Percentiles rank a stretch among this genome's conserved stretches.
Conservation (phyloP, 2,888 invertebrate genomes). For the Ornithoptera priamus region DNA sequence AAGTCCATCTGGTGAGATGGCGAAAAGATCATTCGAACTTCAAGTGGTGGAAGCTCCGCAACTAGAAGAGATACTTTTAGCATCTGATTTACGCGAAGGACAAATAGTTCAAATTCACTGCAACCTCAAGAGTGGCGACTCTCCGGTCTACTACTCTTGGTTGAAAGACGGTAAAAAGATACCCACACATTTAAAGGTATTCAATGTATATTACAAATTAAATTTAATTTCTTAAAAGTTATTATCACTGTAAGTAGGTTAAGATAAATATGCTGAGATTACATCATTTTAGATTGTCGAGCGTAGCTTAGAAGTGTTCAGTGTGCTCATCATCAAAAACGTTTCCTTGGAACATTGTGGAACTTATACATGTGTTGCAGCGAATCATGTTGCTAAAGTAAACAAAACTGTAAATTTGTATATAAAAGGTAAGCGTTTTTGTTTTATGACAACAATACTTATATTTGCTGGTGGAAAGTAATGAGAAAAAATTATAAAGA, state of each 20-base stretch:
- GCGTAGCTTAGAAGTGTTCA: constrained; percentile 84
- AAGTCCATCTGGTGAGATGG: constrained; percentile 87
- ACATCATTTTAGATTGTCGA: constrained; percentile 79
- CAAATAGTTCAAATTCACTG: constrained; percentile 92
- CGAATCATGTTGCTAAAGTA: constrained; percentile 86
- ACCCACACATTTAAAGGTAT: constrained; percentile 82
- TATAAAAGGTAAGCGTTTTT: constrained; percentile 82
- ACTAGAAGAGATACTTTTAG: constrained; percentile 90
- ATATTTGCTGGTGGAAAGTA: too few species aligned
- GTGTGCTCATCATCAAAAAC: constrained; percentile 85
- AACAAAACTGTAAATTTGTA: constrained; percentile 85
- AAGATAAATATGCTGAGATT: neutral
- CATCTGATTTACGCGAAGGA: constrained; percentile 89
- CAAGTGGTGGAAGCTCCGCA: constrained; percentile 87
- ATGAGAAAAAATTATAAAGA: too few species aligned
- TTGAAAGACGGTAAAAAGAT: constrained; percentile 84
- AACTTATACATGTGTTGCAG: constrained; percentile 86
- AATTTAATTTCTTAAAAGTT: neutral
- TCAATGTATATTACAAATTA: neutral
- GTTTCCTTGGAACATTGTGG: constrained; percentile 86
- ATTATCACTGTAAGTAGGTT: neutral
- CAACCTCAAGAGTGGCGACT: constrained; percentile 86
- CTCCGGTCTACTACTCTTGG: constrained; percentile 86
- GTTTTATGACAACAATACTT: neutral
- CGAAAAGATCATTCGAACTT: constrained; percentile 85